Base-by-base conservation (phyloP, 2,888 invertebrate species). In the Drosophila parthenogenetica region DNA sequence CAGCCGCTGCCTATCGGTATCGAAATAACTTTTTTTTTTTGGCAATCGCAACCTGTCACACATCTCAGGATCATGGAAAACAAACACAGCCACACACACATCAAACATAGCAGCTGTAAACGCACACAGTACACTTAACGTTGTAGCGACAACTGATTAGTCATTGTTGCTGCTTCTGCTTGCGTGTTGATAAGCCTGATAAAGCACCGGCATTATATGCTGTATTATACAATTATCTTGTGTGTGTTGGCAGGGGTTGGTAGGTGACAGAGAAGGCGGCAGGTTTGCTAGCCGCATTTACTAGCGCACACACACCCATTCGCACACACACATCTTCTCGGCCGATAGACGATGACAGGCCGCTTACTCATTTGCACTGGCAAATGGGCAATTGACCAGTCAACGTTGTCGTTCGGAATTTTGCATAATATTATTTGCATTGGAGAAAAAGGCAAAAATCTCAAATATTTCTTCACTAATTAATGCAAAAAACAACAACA, bases 401-500 rank as follows among this genome's bases (percentile, higher is more conserved):
- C 11, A 53, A 17, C 49, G 45, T 19, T 57, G 59, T 77, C 43
- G 42, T n/a, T 77, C 19, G 50, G 13, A 62, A 69, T 81, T 87
- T 87, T 81, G 85, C 85, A 87, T 81, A 87, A 78, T 79, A 69
- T 80, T 80, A 80, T 80, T 86, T 68, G 64, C 75, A 74, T 64
- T 70, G 77, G 43, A 68, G 60, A 39, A 81, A 77, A 73, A 69
- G 55, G 53, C 73, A 87, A 82, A 87, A 79, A 87, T 87, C 74
- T 85, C 25, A 84, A 88, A 88, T 83, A 83, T 86, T 80, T 86
- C 78, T 79, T 80, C 45, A 80, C 76, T 88, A 84, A 84, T 84
- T 84, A 84, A 83, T 88, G 83, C 83, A 78, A 77, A 76, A 77
- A 77, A 76, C 75, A 85, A 83, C 87, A 85, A 83, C 88, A 83